Evolutionary conservation across 2,797 vertebrate species (phyloP).

Genomic region (Crax fasciolata): DNA sequence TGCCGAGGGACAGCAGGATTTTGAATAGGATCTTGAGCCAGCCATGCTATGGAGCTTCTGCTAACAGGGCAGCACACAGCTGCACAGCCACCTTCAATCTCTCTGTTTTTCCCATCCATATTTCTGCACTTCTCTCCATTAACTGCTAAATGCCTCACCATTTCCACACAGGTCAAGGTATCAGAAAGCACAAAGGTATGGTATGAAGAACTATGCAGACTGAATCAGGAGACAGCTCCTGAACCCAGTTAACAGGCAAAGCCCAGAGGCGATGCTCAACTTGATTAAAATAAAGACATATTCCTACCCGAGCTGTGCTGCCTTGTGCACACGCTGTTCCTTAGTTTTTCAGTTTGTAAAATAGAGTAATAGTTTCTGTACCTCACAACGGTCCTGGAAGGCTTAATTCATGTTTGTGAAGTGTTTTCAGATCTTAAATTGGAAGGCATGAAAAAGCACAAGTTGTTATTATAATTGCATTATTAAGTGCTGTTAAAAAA

Average conservation of each 20-base stretch:
- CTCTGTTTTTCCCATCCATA: not conserved
- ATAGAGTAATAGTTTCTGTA: constrained; percentile 25
- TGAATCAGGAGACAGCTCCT: not conserved
- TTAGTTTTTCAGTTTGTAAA: not conserved
- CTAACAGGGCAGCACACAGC: fast-evolving
- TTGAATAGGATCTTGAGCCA: fast-evolving
- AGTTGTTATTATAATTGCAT: constrained; percentile 60
- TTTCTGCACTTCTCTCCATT: not conserved
- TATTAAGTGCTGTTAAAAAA: constrained; percentile 56
- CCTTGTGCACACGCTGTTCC: not conserved
- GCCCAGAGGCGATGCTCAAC: not conserved
- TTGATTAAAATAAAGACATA: not conserved
- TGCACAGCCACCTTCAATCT: fast-evolving
- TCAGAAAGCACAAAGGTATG: not conserved
- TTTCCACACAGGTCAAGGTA: not conserved
- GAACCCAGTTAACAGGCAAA: not conserved
- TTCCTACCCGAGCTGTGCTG: not conserved
- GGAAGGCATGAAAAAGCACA: constrained; percentile 62
- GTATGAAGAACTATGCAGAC: not conserved
- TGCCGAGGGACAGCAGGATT: fast-evolving
- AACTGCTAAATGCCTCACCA: not conserved
- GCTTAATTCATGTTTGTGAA: constrained; percentile 63
- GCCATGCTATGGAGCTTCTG: not conserved
- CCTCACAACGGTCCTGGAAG: constrained; percentile 10
- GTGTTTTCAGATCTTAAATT: constrained; percentile 58